Conservation (phyloP, 2,888 invertebrate species). For the Endotricha flammealis region DNA sequence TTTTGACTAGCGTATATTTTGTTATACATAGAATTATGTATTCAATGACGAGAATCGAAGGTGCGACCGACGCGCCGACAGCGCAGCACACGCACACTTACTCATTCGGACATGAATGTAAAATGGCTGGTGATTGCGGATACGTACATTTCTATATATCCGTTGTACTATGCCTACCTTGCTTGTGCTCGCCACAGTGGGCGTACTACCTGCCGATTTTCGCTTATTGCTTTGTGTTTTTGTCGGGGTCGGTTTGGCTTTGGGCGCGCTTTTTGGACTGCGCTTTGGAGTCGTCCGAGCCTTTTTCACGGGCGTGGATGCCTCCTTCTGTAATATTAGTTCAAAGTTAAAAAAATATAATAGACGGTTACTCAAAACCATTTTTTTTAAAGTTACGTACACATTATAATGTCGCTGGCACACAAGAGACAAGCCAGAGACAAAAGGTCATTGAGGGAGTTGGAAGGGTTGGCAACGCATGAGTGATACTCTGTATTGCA, state of each 20-base stretch:
- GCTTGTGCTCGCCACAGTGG: conserved; percentile 62
- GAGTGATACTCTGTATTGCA: no score
- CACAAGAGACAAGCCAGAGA: no score
- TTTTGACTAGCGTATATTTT: no score
- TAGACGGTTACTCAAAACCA: no score
- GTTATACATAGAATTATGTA: no score
- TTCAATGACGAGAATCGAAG: background rate
- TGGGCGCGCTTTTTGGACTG: conserved; percentile 55
- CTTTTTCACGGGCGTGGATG: conserved; percentile 54
- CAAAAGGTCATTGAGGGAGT: no score
- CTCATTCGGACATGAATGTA: conserved; percentile 57
- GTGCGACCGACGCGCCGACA: conserved; percentile 30
- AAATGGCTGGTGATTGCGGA: conserved; percentile 63
- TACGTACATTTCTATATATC: conserved; percentile 80
- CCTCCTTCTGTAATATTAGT: conserved; percentile 46
- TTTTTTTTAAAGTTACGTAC: no score
- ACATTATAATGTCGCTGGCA: no score
- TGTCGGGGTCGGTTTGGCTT: conserved; percentile 39
- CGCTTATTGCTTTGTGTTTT: conserved; percentile 45
- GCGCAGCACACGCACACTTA: conserved; percentile 27
- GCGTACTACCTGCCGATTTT: conserved; percentile 68
- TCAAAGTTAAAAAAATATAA: no score
- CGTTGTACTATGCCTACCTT: conserved; percentile 79
- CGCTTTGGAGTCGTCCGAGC: conserved; percentile 58
- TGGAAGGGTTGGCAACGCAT: no score